phyloP scores from a whole-genome alignment of 2,797 vertebrate species.

The Chrosomus eos region DNA sequence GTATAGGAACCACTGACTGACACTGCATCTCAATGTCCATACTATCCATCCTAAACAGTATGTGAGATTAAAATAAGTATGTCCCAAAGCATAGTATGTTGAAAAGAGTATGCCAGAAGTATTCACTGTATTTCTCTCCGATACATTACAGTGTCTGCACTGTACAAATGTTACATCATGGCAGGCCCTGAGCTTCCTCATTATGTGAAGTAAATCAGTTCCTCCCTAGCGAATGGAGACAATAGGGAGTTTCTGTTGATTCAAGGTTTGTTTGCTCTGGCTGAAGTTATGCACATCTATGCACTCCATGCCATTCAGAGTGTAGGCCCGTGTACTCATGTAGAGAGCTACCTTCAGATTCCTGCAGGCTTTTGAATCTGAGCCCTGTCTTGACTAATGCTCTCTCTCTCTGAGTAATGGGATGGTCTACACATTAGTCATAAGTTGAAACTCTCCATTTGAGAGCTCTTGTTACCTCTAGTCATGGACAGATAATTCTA shows the following conservation, averaged over 20 bases:
- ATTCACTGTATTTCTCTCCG: no score
- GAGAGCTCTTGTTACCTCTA: conserved; percentile 27
- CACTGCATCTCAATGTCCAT: no score
- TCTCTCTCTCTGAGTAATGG: conserved; percentile 47
- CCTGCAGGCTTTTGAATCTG: conserved; percentile 30
- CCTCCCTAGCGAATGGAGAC: conserved; percentile 16
- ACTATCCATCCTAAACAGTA: no score
- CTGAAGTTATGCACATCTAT: conserved; percentile 32
- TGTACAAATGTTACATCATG: conserved; percentile 2
- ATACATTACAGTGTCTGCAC: background rate
- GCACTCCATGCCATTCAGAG: conserved; percentile 28
- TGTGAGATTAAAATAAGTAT: no score
- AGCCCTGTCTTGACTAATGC: conserved; percentile 45
- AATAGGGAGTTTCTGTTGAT: conserved; percentile 50
- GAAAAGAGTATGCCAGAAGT: no score
- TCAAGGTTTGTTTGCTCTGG: conserved; percentile 58
- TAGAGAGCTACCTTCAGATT: conserved; percentile 43
- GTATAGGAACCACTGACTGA: no score
- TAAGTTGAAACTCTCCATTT: background rate
- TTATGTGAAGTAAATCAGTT: conserved; percentile 44
- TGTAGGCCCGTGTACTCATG: conserved; percentile 38
- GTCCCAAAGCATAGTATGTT: no score
- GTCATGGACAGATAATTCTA: conserved; percentile 27
- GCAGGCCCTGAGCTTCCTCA: conserved; percentile 20
- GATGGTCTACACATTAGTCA: conserved; percentile 48